Conservation (phyloP, 1,140 invertebrate genomes). For the Planococcus citri region DNA sequence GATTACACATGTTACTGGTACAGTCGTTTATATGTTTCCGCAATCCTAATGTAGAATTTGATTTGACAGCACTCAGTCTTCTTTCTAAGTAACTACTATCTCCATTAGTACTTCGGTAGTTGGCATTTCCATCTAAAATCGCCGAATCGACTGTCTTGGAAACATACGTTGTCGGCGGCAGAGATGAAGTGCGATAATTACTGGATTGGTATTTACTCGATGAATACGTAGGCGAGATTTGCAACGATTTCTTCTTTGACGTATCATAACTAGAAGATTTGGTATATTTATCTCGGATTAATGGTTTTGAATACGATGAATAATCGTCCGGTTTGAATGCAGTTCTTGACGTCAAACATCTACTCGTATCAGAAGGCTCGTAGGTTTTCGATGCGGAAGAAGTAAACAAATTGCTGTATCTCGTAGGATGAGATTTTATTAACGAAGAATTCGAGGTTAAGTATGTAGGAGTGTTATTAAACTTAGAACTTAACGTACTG, state of each 20-base stretch:
- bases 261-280: background rate
- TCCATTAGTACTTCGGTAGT: background rate
- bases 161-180: background rate
- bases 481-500: background rate
- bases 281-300: background rate
- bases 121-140: background rate
- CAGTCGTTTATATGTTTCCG: background rate
- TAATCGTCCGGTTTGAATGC: background rate
- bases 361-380: background rate
- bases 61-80: background rate
- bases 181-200: background rate
- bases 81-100: conserved; percentile 1
- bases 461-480: background rate
- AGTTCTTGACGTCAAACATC: background rate
- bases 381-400: background rate
- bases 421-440: background rate
- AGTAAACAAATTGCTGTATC: background rate
- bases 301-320: background rate
- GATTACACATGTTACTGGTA: background rate
- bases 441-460: background rate
- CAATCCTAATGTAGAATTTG: background rate
- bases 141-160: background rate
- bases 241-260: conserved; percentile 1
- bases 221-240: background rate
- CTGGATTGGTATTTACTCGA: background rate